phyloP scores from a whole-genome alignment of 2,888 invertebrate genomes.

The Parnassius mnemosyne region DNA sequence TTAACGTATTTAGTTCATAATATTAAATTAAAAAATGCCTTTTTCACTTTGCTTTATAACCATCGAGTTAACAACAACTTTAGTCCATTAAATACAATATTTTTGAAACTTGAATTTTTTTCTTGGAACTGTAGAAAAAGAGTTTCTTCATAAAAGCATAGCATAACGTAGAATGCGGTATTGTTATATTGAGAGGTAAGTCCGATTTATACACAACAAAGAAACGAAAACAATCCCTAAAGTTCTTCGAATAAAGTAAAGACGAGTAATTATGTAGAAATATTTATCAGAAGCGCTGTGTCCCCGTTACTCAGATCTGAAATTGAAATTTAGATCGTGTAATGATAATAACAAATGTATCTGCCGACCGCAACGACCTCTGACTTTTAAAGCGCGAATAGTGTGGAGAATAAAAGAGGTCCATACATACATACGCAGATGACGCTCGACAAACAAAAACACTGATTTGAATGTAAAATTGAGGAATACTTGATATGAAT shows the following conservation, averaged over 20 bases:
- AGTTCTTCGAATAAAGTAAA: constrained; percentile 25
- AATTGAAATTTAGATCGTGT: constrained; percentile 73
- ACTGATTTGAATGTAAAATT: constrained; percentile 70
- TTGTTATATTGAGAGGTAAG: neutral
- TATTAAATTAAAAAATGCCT: no score
- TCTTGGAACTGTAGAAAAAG: no score
- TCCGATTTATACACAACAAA: neutral
- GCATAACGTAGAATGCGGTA: no score
- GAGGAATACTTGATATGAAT: constrained; percentile 37
- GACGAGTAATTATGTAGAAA: constrained; percentile 61
- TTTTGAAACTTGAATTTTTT: no score
- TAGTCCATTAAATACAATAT: no score
- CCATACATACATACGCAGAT: constrained; percentile 73
- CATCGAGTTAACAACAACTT: no score
- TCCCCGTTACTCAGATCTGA: constrained; percentile 71
- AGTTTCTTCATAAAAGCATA: no score
- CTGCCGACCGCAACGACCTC: constrained; percentile 69
- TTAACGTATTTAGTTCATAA: no score
- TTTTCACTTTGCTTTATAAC: no score
- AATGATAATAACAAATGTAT: constrained; percentile 71
- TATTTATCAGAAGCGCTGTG: constrained; percentile 63
- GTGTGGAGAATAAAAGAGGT: constrained; percentile 53
- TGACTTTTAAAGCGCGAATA: constrained; percentile 52
- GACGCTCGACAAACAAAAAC: constrained; percentile 67
- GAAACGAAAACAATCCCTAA: constrained; percentile 4